Evolutionary conservation across 1,140 invertebrate species (phyloP), one percentile per base, ranked within the genome.

Genomic region (Trialeurodes vaporariorum): DNA sequence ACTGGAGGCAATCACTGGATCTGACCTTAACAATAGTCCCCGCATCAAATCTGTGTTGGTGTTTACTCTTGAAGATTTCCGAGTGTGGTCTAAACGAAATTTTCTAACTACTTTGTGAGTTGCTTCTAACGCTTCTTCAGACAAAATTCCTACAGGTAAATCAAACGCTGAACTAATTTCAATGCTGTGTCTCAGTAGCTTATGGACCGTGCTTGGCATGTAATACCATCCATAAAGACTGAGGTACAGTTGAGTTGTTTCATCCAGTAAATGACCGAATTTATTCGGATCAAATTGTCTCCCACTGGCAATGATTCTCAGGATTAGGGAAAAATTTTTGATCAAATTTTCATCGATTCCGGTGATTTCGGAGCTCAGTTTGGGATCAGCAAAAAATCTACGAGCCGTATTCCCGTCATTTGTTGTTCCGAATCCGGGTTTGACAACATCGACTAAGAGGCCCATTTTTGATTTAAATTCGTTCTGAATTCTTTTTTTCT

Each of bases 311-410:
- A 74, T 67, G 64, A 70, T 70, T 69, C 75, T 71, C 58, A 75
- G 70, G 69, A 76, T 74, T 62, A 72, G 67, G 67, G 70, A 65
- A 69, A 77, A 75, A 69, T 73, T 69, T 65, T 67, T 69, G 34
- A 78, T 74, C 65, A 77, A 59, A 62, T 67, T 72, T 74, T 72
- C 70, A 75, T 79, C 73, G 64, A 76, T 67, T 21, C 74, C 75
- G 23, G 69, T 78, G 60, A 78, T 77, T 65, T 69, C 61, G 65
- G 73, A 70, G 65, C 74, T 70, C 70, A 72, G 62, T 27, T 71
- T 65, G n/a, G 72, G 67, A 65, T 76, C 59, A 61, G 67, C 60
- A 66, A 66, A 67, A 67, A 67, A 67, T 34, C 61, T 25, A 25
- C 5, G 25, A 60, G 65, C 65, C 25, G 58, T 66, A 49, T 65